Percentiles rank a stretch among this genome's conserved stretches.
phyloP scores from a whole-genome alignment of 2,888 invertebrate genomes.

The Phortica okadai region DNA sequence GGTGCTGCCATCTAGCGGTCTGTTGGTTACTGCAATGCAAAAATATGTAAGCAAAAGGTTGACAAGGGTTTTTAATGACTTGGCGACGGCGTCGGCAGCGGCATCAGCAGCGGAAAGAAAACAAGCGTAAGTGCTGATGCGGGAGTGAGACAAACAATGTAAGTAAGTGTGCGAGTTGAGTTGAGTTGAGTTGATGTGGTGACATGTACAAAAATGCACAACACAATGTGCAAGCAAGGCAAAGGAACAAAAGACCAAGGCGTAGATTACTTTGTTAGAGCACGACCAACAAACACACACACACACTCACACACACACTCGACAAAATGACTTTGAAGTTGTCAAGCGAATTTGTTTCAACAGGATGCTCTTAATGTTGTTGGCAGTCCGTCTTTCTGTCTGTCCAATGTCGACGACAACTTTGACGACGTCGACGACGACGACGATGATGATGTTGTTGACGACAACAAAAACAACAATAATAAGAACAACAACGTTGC shows the following conservation, averaged over 20 bases:
- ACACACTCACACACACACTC: not conserved
- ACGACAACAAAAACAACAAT: conserved; percentile 34
- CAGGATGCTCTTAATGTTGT: conserved; percentile 29
- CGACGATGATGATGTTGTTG: conserved; percentile 64
- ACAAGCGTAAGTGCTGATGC: conserved; percentile 6
- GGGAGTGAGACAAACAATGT: not conserved
- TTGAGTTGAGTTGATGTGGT: not conserved
- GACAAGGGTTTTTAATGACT: conserved; percentile 76
- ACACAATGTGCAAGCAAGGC: not conserved
- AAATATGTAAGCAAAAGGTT: conserved; percentile 59
- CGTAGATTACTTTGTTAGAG: not conserved
- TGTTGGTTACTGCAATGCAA: conserved; percentile 48
- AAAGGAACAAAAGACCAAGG: not conserved
- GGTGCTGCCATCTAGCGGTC: conserved; percentile 25
- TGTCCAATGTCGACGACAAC: conserved; percentile 37
- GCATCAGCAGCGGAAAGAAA: conserved; percentile 50
- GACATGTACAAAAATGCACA: not conserved
- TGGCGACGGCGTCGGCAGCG: conserved; percentile 56
- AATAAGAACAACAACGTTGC: conserved; percentile 44
- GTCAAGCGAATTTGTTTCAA: conserved; percentile 26
- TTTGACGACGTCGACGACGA: not conserved
- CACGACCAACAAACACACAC: not conserved
- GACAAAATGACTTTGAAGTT: conserved; percentile 61
- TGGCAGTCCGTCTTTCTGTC: conserved; percentile 22
- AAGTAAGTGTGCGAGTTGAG: not conserved